Evolutionary conservation across 2,888 invertebrate genomes (phyloP).

Genomic region (Microctonus aethiopoides): DNA sequence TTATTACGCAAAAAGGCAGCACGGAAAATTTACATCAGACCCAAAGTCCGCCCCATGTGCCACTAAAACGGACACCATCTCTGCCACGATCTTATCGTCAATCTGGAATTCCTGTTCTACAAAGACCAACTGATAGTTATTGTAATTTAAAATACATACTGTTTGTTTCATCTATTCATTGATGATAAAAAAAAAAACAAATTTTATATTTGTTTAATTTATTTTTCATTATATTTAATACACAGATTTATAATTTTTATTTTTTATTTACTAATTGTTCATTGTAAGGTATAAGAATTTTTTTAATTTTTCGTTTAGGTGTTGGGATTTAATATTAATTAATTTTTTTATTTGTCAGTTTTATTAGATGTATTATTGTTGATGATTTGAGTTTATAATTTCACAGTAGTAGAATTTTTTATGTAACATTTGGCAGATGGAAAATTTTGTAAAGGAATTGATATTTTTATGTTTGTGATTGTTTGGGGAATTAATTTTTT

Average conservation of each 20-base stretch:
- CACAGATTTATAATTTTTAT: constrained; percentile 5
- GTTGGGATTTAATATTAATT: neutral
- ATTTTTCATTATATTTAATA: neutral
- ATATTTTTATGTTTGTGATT: neutral
- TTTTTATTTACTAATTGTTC: neutral
- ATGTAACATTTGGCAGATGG: neutral
- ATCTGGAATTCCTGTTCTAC: constrained; percentile 73
- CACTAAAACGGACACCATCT: constrained; percentile 72
- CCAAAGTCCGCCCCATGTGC: constrained; percentile 64
- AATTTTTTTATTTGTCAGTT: constrained; percentile 6
- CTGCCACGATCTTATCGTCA: constrained; percentile 73
- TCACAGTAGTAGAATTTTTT: neutral
- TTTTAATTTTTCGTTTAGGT: neutral
- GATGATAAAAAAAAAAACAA: neutral
- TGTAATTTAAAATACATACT: constrained; percentile 56
- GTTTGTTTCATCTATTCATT: constrained; percentile 3
- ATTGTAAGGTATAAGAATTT: neutral
- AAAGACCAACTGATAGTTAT: constrained; percentile 65
- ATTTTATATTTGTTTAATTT: neutral
- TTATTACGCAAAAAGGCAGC: constrained; percentile 68
- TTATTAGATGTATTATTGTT: neutral
- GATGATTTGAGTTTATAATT: neutral
- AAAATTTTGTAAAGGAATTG: neutral
- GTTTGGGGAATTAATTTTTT: constrained; percentile 3
- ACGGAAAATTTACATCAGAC: constrained; percentile 72